Conservation (phyloP, 1,140 invertebrate species). For the Drosophila guanche region DNA sequence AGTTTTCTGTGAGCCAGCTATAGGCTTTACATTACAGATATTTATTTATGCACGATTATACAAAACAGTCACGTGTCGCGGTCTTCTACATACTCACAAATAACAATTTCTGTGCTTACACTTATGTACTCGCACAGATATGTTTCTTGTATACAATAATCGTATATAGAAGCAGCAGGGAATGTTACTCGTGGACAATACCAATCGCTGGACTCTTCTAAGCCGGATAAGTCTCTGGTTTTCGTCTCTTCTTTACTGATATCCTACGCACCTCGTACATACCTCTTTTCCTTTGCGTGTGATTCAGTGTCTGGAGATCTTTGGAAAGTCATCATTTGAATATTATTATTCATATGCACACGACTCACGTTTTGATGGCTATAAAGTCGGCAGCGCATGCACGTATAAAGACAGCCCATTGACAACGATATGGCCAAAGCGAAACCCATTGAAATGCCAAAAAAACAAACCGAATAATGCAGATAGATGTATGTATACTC, state of each 20-base stretch:
- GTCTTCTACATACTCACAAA: slow-evolving; percentile 27
- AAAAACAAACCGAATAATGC: slow-evolving; percentile 23
- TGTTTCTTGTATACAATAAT: slow-evolving; percentile 3
- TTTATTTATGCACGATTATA: slow-evolving; percentile 74
- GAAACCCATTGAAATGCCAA: slow-evolving; percentile 56
- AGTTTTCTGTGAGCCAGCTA: slow-evolving; percentile 33
- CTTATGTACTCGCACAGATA: slow-evolving; percentile 26
- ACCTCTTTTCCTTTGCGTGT: slow-evolving; percentile 3
- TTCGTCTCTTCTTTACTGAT: slow-evolving; percentile 21
- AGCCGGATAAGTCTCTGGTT: neutral
- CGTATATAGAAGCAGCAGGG: slow-evolving; percentile 27
- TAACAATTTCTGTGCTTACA: slow-evolving; percentile 39
- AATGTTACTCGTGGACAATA: slow-evolving; percentile 35
- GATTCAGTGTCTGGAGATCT: neutral
- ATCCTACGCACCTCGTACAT: neutral
- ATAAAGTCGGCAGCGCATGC: slow-evolving; percentile 59
- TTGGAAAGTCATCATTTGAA: slow-evolving; percentile 65
- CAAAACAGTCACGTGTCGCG: slow-evolving; percentile 74
- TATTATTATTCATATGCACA: slow-evolving; percentile 76
- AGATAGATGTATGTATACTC: neutral
- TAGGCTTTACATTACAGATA: slow-evolving; percentile 66
- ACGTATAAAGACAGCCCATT: slow-evolving; percentile 54
- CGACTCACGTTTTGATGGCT: slow-evolving; percentile 58
- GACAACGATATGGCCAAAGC: slow-evolving; percentile 42
- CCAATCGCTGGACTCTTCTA: neutral